phyloP scores from a whole-genome alignment of 2,797 vertebrate species.

The Enteromius fasciolatus region DNA sequence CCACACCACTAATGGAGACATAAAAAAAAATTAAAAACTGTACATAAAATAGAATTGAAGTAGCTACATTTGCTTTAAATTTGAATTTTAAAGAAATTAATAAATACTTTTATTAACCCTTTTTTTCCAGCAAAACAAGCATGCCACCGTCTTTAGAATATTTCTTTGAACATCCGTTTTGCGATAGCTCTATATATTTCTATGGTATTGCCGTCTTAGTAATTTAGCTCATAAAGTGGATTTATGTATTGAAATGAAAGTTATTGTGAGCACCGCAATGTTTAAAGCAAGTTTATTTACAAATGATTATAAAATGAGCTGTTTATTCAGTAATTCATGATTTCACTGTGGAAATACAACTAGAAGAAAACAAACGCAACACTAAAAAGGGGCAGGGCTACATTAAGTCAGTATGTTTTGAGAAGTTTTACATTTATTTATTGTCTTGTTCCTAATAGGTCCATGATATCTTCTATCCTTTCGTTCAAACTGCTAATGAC shows the following conservation, averaged over 20 bases:
- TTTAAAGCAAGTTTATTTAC: not conserved
- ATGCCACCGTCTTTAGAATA: not conserved
- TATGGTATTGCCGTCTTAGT: not conserved
- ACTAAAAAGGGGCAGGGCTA: not conserved
- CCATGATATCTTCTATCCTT: conserved; percentile 88
- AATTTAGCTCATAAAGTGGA: not conserved
- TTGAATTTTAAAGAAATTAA: not conserved
- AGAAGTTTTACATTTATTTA: not conserved
- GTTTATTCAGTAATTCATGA: not conserved
- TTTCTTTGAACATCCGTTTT: not conserved
- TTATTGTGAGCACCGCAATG: not conserved
- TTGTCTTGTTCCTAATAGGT: conserved; percentile 70
- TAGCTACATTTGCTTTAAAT: not conserved
- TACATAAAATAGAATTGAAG: no score
- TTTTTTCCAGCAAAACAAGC: not conserved
- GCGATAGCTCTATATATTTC: no score
- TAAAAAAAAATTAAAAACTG: no score
- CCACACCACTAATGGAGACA: not conserved
- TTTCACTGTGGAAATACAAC: not conserved
- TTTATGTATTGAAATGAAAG: not conserved
- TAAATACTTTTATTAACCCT: not conserved
- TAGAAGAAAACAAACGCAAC: not conserved
- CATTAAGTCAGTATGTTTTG: not conserved
- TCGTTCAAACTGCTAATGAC: conserved; percentile 78
- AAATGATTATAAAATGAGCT: not conserved